Base-by-base conservation (phyloP, 1,140 invertebrate genomes). In the Ceratoteleas bidentatus region DNA sequence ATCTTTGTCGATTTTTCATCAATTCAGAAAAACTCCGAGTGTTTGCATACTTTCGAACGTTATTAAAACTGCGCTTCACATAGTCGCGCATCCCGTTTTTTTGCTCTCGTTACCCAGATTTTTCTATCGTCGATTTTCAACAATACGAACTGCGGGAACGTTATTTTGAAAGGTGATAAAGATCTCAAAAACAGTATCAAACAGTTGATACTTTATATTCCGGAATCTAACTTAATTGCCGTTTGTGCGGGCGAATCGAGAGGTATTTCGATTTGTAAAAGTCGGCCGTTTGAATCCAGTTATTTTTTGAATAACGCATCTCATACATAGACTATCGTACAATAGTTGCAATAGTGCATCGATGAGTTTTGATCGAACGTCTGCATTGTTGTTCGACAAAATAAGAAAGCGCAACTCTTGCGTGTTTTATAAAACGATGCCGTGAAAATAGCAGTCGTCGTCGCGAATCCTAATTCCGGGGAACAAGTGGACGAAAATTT, bases 101-200 rank as follows among this genome's bases (percentile, higher is more conserved):
- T 66, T 52, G 43, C 50, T 14, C 16, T 70, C 53, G 75, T 79
- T 79, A 72, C 4, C 38, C 45, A 53, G 68, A 79, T 58, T 66
- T 72, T 72, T 61, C 74, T 62, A 50, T 69, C 74, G 49, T 47
- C n/a, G 40, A 69, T 77, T 72, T 65, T 60, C 6, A 45, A 70
- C 60, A 78, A 65, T 66, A 61, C 66, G 52, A 65, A 66, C 60
- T 45, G 61, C 60, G 45, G 38, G 45, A 61, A 60, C 61, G 77
- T 80, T 68, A 62, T 72, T 79, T 73, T 58, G 61, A 79, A 73
- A 66, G 43, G 66, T 45, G 68, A 79, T 60, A 73, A 65, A 79
- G 40, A 79, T 72, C 54, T 7, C 36, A 33, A 34, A 72, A 79
- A 73, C 61, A 54, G 58, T 56, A 66, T 65, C 53, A 60, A 72